Evolutionary conservation across 2,888 invertebrate genomes (phyloP), one percentile per base, ranked within the genome.

Genomic region (Callimorpha dominula): DNA sequence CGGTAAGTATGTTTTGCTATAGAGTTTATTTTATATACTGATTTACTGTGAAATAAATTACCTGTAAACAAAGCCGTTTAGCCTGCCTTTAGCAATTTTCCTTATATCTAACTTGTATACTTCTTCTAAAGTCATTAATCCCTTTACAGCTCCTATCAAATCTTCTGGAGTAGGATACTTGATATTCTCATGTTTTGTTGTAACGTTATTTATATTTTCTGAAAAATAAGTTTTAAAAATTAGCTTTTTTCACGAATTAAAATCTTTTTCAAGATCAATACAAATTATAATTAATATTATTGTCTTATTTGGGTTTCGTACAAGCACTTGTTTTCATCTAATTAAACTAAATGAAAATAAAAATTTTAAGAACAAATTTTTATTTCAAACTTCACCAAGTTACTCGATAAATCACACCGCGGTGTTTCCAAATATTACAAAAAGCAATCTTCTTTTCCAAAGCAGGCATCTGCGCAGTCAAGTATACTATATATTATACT

Each of bases 61-160:
- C 68, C 68, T 54, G 46, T 46, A 2, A 60, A 12, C 20, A 68
- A 49, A 60, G 20, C 17, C 46, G 9, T 50, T 69, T 49, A 69
- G 42, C 14, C 63, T 63, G 14, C 69, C 69, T 60, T 65, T 57
- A 9, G 71, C 57, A n/a, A 71, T 65, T 31, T 71, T 65, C 6
- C 65, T 65, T 7, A 71, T 40, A 49, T 71, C 31, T 14, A 71
- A 65, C 20, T 57, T n/a, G n/a, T 71, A 71, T 8, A 57, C 57
- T 46, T 71, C 40, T 57, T 71, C 65, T 49, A 71, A 46, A 14
- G 57, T 20, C n/a, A 46, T 46, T 40, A 71, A 57, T 46, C 57
- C 71, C 17, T 46, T 31, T n/a, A 57, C 65, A 15, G 71, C 71
- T 31, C 65, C 71, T n/a, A 43, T 49, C n/a, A 71, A 54, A 40